A percentile compares a stretch with the other conserved stretches of the same genome.
phyloP scores from a whole-genome alignment of 2,797 vertebrate species.

The Tenualosa ilisha region DNA sequence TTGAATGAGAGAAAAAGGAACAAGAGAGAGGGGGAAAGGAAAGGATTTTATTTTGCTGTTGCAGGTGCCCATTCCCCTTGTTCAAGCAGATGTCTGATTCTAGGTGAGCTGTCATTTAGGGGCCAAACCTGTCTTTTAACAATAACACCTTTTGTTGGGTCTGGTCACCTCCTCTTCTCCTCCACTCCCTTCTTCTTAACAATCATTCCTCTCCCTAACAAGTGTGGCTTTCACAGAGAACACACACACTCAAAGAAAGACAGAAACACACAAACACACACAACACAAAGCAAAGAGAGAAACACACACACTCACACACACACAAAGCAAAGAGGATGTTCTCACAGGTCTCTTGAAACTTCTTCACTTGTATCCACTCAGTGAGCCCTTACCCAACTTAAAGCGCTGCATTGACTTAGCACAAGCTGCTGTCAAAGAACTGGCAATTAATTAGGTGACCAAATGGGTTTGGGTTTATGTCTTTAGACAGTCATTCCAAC shows the following conservation, averaged over 20 bases:
- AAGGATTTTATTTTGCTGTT: neutral
- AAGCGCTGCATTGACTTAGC: neutral
- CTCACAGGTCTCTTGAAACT: neutral
- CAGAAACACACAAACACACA: neutral
- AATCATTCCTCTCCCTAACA: neutral
- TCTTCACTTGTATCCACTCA: neutral
- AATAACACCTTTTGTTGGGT: constrained; percentile 14
- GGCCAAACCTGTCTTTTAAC: neutral
- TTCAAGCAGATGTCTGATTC: neutral
- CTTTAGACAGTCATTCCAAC: neutral
- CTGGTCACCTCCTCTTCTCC: neutral
- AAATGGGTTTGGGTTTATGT: neutral
- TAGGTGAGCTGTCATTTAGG: constrained; percentile 9
- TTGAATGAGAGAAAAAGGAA: neutral
- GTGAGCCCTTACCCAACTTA: neutral
- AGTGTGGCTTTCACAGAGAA: neutral
- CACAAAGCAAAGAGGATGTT: neutral
- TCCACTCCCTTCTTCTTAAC: neutral
- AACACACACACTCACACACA: neutral
- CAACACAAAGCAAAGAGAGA: neutral
- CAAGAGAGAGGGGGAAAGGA: neutral
- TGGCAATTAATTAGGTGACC: neutral
- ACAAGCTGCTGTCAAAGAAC: neutral
- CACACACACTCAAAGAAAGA: neutral
- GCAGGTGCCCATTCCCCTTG: constrained; percentile 8